A percentile compares a stretch with the other conserved stretches of the same genome.
phyloP scores from a whole-genome alignment of 37 sponge, comb jelly and placozoan genomes.

The Agelas oroides region DNA sequence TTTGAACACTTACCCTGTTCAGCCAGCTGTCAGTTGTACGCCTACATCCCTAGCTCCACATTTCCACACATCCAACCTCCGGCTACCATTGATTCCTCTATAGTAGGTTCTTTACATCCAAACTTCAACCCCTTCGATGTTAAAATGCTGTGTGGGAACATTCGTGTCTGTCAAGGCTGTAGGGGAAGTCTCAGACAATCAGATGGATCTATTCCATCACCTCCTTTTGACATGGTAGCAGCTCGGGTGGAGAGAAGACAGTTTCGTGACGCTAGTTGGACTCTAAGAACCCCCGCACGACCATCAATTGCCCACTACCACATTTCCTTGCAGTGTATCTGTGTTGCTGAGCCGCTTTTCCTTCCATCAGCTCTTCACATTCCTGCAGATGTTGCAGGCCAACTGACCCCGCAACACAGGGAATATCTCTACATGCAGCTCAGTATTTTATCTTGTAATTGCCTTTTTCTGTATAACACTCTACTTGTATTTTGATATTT shows the following conservation, averaged over 20 bases:
- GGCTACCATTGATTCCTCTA: too few species aligned
- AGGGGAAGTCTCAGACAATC: not conserved
- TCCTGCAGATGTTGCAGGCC: not conserved
- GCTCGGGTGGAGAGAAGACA: not conserved
- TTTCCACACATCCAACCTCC: too few species aligned
- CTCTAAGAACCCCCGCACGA: not conserved
- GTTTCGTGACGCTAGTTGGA: not conserved
- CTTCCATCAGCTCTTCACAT: not conserved
- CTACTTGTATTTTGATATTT: too few species aligned
- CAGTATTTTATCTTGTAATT: too few species aligned
- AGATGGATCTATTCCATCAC: not conserved
- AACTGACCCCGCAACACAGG: too few species aligned
- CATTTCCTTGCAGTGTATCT: not conserved
- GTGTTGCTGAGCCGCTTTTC: slow-evolving; percentile 9
- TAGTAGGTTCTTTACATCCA: too few species aligned
- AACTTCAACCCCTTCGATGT: not conserved
- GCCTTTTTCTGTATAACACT: too few species aligned
- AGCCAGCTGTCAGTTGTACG: too few species aligned
- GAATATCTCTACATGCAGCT: too few species aligned
- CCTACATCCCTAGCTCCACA: too few species aligned
- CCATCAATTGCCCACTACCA: not conserved
- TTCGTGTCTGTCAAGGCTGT: not conserved
- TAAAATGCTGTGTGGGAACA: too few species aligned
- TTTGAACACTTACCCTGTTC: too few species aligned
- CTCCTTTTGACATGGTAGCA: not conserved